A percentile compares a stretch with the other conserved stretches of the same genome.
These are phyloP conservation scores for Dynastes grantii DNA, from an alignment of 2,888 invertebrate species.

Conservation along the genomic window DNA sequence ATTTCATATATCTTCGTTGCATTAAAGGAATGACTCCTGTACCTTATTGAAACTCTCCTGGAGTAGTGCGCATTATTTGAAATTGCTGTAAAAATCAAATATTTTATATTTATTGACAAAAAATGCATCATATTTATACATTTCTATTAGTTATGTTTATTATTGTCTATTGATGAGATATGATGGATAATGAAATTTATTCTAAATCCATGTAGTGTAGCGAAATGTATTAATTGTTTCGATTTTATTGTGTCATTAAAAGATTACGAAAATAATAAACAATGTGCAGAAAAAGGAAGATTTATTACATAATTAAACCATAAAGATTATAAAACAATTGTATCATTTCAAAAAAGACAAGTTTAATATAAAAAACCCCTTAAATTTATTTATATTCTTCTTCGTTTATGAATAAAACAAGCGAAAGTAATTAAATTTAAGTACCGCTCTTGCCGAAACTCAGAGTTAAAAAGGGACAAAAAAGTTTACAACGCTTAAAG, in stretches of 20 bases:
- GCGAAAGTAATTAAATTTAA: constrained; percentile 15
- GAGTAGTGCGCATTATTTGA: no score
- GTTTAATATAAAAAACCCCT: neutral
- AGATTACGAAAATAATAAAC: neutral
- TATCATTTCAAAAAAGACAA: neutral
- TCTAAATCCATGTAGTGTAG: no score
- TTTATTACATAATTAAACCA: neutral
- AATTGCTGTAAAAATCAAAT: no score
- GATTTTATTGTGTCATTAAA: neutral
- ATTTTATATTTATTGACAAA: no score
- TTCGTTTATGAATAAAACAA: neutral
- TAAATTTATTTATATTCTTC: neutral
- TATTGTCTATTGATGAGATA: no score
- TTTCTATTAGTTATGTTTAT: no score
- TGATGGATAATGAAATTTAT: no score
- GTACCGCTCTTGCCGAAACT: neutral
- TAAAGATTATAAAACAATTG: constrained; percentile 1
- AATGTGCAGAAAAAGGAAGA: neutral
- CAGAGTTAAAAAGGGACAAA: neutral
- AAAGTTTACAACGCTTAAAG: constrained; percentile 4
- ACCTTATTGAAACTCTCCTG: no score
- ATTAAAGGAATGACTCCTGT: no score
- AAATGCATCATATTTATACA: no score
- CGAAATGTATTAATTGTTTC: no score
- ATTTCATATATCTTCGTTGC: no score